Conservation (phyloP, 2,888 invertebrate genomes). For the Timema cristinae region DNA sequence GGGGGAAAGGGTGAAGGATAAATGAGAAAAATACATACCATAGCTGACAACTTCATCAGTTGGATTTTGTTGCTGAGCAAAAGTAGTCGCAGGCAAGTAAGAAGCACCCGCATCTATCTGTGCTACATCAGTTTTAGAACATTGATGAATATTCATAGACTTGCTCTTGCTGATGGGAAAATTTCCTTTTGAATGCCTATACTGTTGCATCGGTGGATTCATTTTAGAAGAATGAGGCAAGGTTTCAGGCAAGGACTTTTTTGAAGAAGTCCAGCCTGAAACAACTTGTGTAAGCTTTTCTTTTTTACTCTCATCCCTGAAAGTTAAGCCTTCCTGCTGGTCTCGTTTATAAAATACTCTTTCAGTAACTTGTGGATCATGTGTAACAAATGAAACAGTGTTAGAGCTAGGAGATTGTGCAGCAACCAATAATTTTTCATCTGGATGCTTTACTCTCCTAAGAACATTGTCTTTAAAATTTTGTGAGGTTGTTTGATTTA, state of each 20-base stretch:
- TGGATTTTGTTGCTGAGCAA: not conserved
- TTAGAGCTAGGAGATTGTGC: too few relatives aligned
- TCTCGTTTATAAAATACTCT: too few relatives aligned
- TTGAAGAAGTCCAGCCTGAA: not conserved
- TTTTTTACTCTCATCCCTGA: not conserved
- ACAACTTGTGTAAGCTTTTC: not conserved
- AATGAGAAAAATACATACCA: constrained; percentile 19
- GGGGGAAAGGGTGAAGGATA: too few relatives aligned
- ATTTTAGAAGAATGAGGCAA: not conserved
- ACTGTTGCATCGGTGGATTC: not conserved
- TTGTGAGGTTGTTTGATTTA: too few relatives aligned
- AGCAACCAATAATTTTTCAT: too few relatives aligned
- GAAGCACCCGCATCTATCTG: not conserved
- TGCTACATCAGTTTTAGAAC: not conserved
- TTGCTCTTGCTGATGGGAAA: not conserved
- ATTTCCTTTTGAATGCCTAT: not conserved
- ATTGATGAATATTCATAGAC: not conserved
- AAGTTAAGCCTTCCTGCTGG: too few relatives aligned
- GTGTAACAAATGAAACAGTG: too few relatives aligned
- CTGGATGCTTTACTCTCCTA: too few relatives aligned
- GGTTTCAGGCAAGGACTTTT: not conserved
- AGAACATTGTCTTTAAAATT: too few relatives aligned
- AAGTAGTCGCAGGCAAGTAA: not conserved
- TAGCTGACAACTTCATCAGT: constrained; percentile 21
- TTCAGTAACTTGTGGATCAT: too few relatives aligned